phyloP scores from a whole-genome alignment of 92 coral and sea anemone genomes.

The Nematostella vectensis region DNA sequence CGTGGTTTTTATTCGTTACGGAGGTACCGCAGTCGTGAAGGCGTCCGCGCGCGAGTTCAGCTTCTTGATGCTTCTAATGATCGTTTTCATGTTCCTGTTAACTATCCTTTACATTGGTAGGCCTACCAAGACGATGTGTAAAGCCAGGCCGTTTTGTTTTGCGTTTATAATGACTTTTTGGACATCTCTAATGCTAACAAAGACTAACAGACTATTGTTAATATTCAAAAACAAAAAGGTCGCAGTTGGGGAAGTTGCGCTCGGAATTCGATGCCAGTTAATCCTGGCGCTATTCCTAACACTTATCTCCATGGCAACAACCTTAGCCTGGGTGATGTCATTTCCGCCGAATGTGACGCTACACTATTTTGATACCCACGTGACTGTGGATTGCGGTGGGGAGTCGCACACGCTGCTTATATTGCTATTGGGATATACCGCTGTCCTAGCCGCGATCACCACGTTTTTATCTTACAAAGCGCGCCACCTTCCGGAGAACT shows the following conservation, averaged over 20 bases:
- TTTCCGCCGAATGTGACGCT: conserved; percentile 63
- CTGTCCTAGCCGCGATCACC: conserved; percentile 78
- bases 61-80: conserved; percentile 51
- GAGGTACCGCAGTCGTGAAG: conserved; percentile 82
- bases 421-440: conserved; percentile 74
- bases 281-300: conserved; percentile 55
- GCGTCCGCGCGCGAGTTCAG: conserved; percentile 89
- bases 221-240: conserved; percentile 69
- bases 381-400: conserved; percentile 75
- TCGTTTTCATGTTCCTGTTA: conserved; percentile 59
- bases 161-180: conserved; percentile 72
- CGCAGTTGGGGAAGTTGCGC: conserved; percentile 43
- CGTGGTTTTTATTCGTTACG: conserved; percentile 50
- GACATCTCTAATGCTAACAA: conserved; percentile 84
- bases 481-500: conserved; percentile 86
- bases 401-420: conserved; percentile 66
- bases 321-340: conserved; percentile 41
- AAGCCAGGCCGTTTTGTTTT: conserved; percentile 60
- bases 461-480: conserved; percentile 85
- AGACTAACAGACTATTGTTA: conserved; percentile 75
- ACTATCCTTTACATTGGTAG: conserved; percentile 66
- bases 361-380: conserved; percentile 47
- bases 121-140: conserved; percentile 51
- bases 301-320: conserved; percentile 10
- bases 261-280: conserved; percentile 62